Base-by-base conservation (phyloP, 92 coral and sea anemone species). In the Micromussa lordhowensis region DNA sequence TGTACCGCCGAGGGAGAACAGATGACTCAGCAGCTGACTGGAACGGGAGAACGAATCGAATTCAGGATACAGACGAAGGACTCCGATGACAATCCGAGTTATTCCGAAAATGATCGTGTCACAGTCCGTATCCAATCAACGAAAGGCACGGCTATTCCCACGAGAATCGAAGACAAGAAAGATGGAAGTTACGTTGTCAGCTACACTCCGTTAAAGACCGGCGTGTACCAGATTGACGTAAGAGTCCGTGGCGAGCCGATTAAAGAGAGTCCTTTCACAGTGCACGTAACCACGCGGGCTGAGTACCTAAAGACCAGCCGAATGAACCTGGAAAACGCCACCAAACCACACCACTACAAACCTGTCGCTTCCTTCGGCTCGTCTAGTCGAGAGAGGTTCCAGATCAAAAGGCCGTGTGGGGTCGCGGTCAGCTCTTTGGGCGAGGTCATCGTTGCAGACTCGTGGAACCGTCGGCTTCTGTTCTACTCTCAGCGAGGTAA, bases 141-240 rank as follows among this genome's bases (percentile, higher is more conserved):
- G 29, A 89, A 90, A 68, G 96, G 96, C 22, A 66, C 77, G 24
- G 73, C 61, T 7, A 85, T 89, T 36, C 90, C 87, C 12, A 79
- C 91, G 16, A 87, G 93, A 35, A 89, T 95, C 35, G 96, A 93
- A 44, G 91, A 95, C 83, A 83, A 87, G 88, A 90, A 88, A 82
- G 96, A 95, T 71, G 98, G 98, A 18, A 90, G 80, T 49, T 95
- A 93, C 78, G 80, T 91, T 32, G 86, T 93, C 8, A 85, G 89
- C 35, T 95, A 91, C 84, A 95, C 96, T 57, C 98, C 98, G n/a
- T 82, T 95, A 49, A 92, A 90, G 81, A 74, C 98, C 38, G 98
- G 96, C 29, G 80, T 88, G 49, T 93, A 91, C 84, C 83, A 87
- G 68, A 77, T 93, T n/a, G 90, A 95, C 66, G 92, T 89, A 54